Percentiles rank a stretch among this genome's conserved stretches.
Conservation (phyloP, 2,888 invertebrate species). For the Eretmocerus hayati region DNA sequence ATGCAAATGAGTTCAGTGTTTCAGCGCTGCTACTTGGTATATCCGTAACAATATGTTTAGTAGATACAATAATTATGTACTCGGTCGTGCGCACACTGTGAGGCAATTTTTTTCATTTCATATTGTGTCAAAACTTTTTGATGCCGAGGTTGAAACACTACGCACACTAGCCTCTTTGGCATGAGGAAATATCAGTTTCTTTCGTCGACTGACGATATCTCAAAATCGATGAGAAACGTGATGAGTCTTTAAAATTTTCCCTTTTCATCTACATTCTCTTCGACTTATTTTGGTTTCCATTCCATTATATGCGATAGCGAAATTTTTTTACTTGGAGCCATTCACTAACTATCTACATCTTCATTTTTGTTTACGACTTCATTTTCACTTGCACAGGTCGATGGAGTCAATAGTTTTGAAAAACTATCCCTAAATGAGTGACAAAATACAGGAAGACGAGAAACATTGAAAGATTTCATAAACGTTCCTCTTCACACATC, state of each 20-base stretch:
- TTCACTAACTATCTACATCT: too few species aligned
- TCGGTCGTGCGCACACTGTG: conserved; percentile 25
- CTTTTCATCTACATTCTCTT: too few species aligned
- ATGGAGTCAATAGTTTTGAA: conserved; percentile 13
- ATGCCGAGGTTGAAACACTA: conserved; percentile 28
- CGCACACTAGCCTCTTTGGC: conserved; percentile 25
- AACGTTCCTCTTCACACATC: conserved; percentile 8
- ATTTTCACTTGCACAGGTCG: background rate
- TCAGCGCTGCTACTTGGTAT: conserved; percentile 28
- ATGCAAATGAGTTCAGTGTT: conserved; percentile 31
- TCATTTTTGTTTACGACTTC: conserved; percentile 7
- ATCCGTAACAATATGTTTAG: conserved; percentile 24
- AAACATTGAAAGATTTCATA: conserved; percentile 12
- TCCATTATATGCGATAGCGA: too few species aligned
- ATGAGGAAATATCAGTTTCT: conserved; percentile 20
- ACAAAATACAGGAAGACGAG: conserved; percentile 24
- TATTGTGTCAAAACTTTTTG: conserved; percentile 21
- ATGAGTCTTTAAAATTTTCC: too few species aligned
- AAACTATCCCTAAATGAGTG: conserved; percentile 13
- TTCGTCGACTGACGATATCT: too few species aligned
- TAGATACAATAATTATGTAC: conserved; percentile 24
- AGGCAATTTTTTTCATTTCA: conserved; percentile 22
- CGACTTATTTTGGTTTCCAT: too few species aligned
- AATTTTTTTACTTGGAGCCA: too few species aligned
- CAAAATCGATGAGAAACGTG: too few species aligned